Evolutionary conservation across 1,140 invertebrate species (phyloP), one percentile per base, ranked within the genome.

Genomic region (Charaxes varanes): DNA sequence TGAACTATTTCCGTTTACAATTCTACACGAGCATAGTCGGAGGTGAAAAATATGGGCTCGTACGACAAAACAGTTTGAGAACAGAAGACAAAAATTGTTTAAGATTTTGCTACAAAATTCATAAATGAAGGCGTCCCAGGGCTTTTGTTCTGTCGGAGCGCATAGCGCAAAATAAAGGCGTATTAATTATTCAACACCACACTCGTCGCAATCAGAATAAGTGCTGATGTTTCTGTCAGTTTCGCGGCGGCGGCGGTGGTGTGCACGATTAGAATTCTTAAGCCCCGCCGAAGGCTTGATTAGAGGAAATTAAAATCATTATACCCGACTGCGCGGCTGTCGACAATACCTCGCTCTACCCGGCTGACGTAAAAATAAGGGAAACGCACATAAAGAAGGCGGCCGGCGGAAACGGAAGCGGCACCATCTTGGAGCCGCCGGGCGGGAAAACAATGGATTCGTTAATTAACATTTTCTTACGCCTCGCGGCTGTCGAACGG

Each of bases 381-480:
- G 69, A 73, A 74, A 66, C 69, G 69, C 61, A 77, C 76, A 83
- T 83, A 83, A 83, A 83, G 78, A 83, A 78, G 61, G 62, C 66
- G 74, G 66, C 63, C 66, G 68, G 58, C 73, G 79, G 74, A 78
- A 79, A 70, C 73, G 76, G 76, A 82, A 82, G 71, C 72, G 77
- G 69, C 77, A 83, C 74, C 79, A 78, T 81, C 79, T 83, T 81
- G 79, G 77, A 70, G 80, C 73, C 73, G 77, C 65, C 70, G 70
- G 73, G 71, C 72, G 71, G 67, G 68, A 64, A 82, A 85, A 85
- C 83, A 85, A 85, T 85, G 78, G 81, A 74, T 84, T 79, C 78
- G 83, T 84, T 85, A 85, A 85, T 85, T 85, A 85, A 85, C 83
- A 85, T 85, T 85, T 82, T 85, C 83, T 85, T 85, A 84, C 83